Evolutionary conservation across 2,888 invertebrate genomes (phyloP), one percentile per base, ranked within the genome.

Genomic region (Drosophila pseudotakahashii): DNA sequence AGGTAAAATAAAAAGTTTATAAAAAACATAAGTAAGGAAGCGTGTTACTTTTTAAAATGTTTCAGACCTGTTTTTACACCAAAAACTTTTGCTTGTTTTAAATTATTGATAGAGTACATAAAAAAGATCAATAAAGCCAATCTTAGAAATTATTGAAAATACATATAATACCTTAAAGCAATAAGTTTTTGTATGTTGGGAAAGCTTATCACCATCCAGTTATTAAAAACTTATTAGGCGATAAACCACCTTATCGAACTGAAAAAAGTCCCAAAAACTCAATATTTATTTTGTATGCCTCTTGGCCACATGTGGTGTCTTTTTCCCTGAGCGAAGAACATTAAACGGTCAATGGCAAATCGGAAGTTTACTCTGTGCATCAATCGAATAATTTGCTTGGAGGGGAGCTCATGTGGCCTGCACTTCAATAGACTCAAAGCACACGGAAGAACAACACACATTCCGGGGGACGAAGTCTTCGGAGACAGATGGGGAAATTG

Each of bases 401-500:
- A 26, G 19, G 30, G 32, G 5, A 3, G 14, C 9, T 30, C 30
- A 16, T 37, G 7, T 51, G n/a, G 39, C 32, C 54, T 62, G 60
- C 61, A 62, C 37, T 62, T 47, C 36, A 36, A 45, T 48, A 7
- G 48, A 48, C 48, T 48, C 48, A 41, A 23, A 42, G 50, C 42
- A 30, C n/a, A 30, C 14, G 7, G 39, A n/a, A 16, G 60, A 53
- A 54, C 42, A 70, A 54, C 67, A 68, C 55, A 48, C 50, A 51
- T 58, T 47, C 67, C 16, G 19, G 19, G 34, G 39, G 41, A 47
- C 58, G 41, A 48, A 36, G 60, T 39, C 53, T 36, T 63, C 52
- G 63, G 51, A 62, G 63, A 63, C 74, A 78, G 71, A 76, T 82
- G 80, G 77, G 81, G 67, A 86, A 83, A 82, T 82, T 81, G 82